Evolutionary conservation across 2,113 vertebrate genomes (phyloP), one percentile per base, ranked within the genome.

Genomic region (Oenanthe oenanthe): DNA sequence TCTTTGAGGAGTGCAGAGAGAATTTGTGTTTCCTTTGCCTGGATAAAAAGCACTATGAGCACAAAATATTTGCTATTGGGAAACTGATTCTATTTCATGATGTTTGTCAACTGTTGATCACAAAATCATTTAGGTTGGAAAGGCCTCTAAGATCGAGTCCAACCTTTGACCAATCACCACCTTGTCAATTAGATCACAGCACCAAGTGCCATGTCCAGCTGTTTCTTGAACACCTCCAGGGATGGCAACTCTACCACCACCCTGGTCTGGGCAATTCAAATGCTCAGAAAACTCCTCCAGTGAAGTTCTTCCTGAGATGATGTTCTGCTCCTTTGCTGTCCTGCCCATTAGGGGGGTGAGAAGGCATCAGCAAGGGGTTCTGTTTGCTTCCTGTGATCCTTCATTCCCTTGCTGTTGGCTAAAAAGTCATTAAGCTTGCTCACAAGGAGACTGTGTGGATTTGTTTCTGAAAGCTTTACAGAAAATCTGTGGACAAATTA

Each of bases 281-380:
- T 19, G 12, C 31, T 68, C 42, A 48, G 68, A 60, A 60, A 67
- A 25, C n/a, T 45, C 36, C 17, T 74, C 13, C 28, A 38, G 9
- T 42, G 25, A 47, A 61, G 47, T 40, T 76, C 20, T 54, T 76
- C 25, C 31, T 18, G n/a, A 42, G 34, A 26, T 67, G n/a, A 32
- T 57, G 21, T 58, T 93, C 90, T 92, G 80, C 88, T 94, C 79
- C 87, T 60, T 82, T 92, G 47, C 81, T 92, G 8, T 95, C 77
- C 68, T 56, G 26, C 50, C 56, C 56, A 24, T 85, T 53, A 80
- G 6, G 8, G 43, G 84, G 61, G 6, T 8, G 14, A 68, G 47
- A 76, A 76, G 14, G 22, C 32, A 66, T 58, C 91, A 76, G 56
- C 42, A 40, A 65, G 45, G 45, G 32, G 24, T 26, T 73, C 50